A percentile compares a stretch with the other conserved stretches of the same genome.
Conservation (phyloP, 2,113 vertebrate species). For the Dipodomys merriami region DNA sequence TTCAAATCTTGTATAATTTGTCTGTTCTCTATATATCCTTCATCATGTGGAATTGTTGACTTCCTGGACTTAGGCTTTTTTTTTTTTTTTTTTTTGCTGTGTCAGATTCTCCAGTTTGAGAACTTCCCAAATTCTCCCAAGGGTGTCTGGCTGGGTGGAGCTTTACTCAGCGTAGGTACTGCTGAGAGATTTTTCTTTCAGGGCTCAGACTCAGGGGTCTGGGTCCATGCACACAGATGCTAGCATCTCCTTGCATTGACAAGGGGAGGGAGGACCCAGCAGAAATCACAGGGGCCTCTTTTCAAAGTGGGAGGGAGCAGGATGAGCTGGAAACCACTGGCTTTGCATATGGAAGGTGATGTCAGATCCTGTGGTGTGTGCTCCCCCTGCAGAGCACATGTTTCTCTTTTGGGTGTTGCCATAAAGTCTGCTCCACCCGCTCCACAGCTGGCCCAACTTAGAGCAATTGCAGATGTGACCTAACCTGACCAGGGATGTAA, state of each 20-base stretch:
- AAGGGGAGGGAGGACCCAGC: not conserved
- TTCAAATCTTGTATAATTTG: not conserved
- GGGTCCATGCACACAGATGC: not conserved
- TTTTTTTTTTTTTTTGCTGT: not conserved
- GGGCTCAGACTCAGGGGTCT: not conserved
- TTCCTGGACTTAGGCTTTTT: not conserved
- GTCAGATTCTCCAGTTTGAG: not conserved
- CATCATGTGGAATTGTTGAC: not conserved
- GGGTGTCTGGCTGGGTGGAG: not conserved
- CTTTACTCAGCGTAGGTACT: not conserved
- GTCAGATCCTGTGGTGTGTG: slow-evolving; percentile 2
- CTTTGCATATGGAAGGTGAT: slow-evolving; percentile 7
- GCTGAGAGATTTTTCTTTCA: not conserved
- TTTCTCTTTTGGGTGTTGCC: slow-evolving; percentile 73
- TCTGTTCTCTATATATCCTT: not conserved
- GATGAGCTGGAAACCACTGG: not conserved
- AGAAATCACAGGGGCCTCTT: not conserved
- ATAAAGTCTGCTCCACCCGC: slow-evolving; percentile 54
- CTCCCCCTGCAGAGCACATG: slow-evolving; percentile 23
- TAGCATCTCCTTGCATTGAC: not conserved
- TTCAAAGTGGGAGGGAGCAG: not conserved
- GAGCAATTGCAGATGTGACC: slow-evolving; percentile 69
- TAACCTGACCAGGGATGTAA: slow-evolving; percentile 16
- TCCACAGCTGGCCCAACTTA: slow-evolving; percentile 57
- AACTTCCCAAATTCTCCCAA: not conserved